Percentiles rank a stretch among this genome's conserved stretches.
Conservation (phyloP, 2,797 vertebrate genomes). For the Melanitta fusca region DNA sequence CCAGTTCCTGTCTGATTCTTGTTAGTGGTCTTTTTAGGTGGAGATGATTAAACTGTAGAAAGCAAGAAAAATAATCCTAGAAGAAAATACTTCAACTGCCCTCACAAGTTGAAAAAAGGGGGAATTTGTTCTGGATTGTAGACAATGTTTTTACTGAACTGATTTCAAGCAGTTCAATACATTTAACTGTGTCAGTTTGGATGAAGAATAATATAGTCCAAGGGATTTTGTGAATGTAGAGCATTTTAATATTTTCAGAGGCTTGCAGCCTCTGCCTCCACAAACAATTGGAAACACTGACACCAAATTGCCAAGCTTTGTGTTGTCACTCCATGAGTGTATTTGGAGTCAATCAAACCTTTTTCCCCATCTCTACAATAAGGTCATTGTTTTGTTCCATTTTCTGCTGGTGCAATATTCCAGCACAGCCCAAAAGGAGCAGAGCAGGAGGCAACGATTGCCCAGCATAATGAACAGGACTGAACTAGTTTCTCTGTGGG, state of each 20-base stretch:
- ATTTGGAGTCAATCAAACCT: background rate
- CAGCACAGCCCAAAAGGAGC: background rate
- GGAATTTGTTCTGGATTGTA: background rate
- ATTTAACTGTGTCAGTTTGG: background rate
- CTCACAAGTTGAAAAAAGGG: background rate
- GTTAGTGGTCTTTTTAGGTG: background rate
- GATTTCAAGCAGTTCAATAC: background rate
- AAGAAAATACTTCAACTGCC: background rate
- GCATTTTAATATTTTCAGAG: background rate
- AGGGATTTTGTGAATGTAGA: background rate
- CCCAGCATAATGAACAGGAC: background rate
- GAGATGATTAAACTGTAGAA: background rate
- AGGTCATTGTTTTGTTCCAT: background rate
- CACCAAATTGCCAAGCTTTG: background rate
- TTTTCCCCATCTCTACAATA: background rate
- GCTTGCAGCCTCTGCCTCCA: background rate
- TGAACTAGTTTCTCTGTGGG: too few relatives aligned
- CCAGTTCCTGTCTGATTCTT: background rate
- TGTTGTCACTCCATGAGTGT: fast-evolving
- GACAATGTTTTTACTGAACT: constrained; percentile 3
- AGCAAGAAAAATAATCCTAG: background rate
- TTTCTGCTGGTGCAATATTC: background rate
- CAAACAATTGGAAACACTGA: background rate
- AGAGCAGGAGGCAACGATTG: too few relatives aligned
- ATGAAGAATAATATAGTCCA: background rate